phyloP scores from a whole-genome alignment of 2,113 vertebrate species.

The Hemibagrus wyckioides region DNA sequence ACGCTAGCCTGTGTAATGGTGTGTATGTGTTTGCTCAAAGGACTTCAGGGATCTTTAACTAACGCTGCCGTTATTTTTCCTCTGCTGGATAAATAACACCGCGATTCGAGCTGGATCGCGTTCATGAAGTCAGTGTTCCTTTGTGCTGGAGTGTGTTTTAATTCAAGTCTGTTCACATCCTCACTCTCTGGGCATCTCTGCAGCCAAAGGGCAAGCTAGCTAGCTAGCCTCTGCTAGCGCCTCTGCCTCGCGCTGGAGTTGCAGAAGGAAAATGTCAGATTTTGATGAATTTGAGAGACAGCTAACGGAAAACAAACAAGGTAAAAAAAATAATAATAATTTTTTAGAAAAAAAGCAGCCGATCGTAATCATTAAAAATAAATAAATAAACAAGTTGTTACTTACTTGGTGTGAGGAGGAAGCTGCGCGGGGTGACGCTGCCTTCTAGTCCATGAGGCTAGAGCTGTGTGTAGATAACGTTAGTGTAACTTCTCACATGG shows the following conservation, averaged over 20 bases:
- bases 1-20: slow-evolving; percentile 30
- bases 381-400: not conserved
- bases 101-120: not conserved
- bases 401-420: slow-evolving; percentile 4
- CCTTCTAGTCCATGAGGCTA: not conserved
- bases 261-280: slow-evolving; percentile 78
- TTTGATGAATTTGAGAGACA: slow-evolving; percentile 91
- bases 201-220: not conserved
- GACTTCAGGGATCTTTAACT: not conserved
- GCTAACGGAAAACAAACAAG: slow-evolving; percentile 88
- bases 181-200: not conserved
- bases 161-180: not conserved
- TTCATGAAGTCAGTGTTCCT: not conserved
- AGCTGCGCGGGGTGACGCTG: not conserved
- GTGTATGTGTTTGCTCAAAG: not conserved
- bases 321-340: slow-evolving; percentile 59
- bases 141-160: not conserved
- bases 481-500: not conserved
- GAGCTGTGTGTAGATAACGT: not conserved
- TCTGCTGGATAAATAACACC: not conserved
- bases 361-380: not conserved
- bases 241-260: not conserved
- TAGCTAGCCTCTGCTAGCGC: slow-evolving; percentile 22
- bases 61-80: not conserved
- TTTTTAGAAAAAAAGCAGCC: not conserved